phyloP scores from a whole-genome alignment of 2,113 vertebrate species.

The Lycaon pictus region DNA sequence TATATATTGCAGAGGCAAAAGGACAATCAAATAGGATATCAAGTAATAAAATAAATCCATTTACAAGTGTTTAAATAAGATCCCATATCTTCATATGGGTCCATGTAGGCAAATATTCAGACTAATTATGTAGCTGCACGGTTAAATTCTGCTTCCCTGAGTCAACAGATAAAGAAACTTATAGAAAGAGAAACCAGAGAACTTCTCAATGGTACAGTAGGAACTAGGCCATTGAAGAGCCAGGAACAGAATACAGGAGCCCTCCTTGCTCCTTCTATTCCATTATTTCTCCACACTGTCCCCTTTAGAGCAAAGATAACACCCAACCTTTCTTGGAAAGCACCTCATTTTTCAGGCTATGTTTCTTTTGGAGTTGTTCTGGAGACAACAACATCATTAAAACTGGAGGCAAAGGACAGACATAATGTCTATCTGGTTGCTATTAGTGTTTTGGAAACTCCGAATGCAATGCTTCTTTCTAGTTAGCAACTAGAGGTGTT shows the following conservation, averaged over 20 bases:
- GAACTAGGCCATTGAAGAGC: neutral
- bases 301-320: constrained; percentile 48
- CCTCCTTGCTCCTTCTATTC: neutral
- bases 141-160: constrained; percentile 10
- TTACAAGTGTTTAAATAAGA: constrained; percentile 28
- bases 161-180: constrained; percentile 40
- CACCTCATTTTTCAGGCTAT: constrained; percentile 40
- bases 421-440: constrained; percentile 81
- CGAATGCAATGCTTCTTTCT: constrained; percentile 66
- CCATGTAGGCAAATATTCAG: constrained; percentile 9
- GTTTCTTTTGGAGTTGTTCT: constrained; percentile 78
- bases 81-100: neutral
- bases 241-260: neutral
- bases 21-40: neutral
- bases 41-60: constrained; percentile 29
- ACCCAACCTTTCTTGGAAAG: constrained; percentile 63
- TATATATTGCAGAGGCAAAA: neutral
- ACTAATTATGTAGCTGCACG: neutral
- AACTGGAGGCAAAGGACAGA: constrained; percentile 61
- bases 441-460: constrained; percentile 81
- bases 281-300: constrained; percentile 34
- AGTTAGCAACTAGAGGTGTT: constrained; percentile 79
- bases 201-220: neutral
- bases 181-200: neutral
- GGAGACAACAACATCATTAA: constrained; percentile 81